Conservation (phyloP, 30 jellyfish, hydroid and myxozoan genomes). For the Clytia hemisphaerica region DNA sequence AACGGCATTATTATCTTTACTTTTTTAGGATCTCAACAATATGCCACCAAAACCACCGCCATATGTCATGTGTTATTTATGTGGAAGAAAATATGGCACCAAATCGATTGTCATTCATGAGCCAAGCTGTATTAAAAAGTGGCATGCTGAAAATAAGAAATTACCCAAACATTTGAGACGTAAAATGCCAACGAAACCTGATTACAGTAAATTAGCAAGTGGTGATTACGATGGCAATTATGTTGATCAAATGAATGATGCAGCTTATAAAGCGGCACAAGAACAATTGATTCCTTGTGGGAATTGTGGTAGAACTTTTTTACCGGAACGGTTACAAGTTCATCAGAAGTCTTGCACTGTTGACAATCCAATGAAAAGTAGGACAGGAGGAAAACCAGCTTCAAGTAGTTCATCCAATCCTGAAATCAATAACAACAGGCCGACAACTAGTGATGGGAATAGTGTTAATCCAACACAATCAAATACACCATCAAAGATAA, state of each 20-base stretch:
- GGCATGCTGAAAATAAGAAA: slow-evolving; percentile 75
- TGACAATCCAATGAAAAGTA: slow-evolving; percentile 39
- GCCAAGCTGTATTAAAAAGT: slow-evolving; percentile 78
- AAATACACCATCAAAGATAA: not conserved
- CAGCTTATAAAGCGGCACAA: slow-evolving; percentile 64
- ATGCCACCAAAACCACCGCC: slow-evolving; percentile 65
- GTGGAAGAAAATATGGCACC: slow-evolving; percentile 93
- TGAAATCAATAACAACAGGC: not conserved
- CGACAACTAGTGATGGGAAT: not conserved
- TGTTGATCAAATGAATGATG: slow-evolving; percentile 66
- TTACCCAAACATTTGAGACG: slow-evolving; percentile 70
- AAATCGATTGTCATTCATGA: slow-evolving; percentile 74
- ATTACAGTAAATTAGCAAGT: slow-evolving; percentile 43
- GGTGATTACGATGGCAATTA: slow-evolving; percentile 42
- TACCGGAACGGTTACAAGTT: slow-evolving; percentile 74
- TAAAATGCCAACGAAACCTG: slow-evolving; percentile 62
- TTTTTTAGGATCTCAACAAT: too few relatives aligned
- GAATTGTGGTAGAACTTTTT: slow-evolving; percentile 74
- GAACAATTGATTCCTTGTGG: slow-evolving; percentile 82
- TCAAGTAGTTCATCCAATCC: not conserved
- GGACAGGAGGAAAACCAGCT: slow-evolving; percentile 4
- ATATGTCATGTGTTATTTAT: slow-evolving; percentile 76
- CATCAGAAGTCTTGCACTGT: slow-evolving; percentile 92
- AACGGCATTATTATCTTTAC: too few relatives aligned
- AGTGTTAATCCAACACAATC: not conserved